Percentiles rank a stretch among this genome's conserved stretches.
Conservation (phyloP, 2,797 vertebrate species). For the Vireo griseus region DNA sequence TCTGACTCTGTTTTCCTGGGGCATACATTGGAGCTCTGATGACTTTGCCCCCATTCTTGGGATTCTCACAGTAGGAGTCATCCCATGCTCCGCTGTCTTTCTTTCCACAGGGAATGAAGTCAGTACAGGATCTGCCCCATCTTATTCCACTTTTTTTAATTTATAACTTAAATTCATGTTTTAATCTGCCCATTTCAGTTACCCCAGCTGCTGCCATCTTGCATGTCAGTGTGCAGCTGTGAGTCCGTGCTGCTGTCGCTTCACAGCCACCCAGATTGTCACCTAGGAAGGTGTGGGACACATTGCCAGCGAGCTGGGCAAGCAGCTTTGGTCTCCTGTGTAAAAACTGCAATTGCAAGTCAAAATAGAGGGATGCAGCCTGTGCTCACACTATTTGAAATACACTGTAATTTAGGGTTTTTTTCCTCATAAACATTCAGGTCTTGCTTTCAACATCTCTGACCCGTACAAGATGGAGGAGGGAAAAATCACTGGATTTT, state of each 20-base stretch:
- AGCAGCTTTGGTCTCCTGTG: neutral
- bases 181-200: neutral
- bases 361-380: neutral
- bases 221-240: neutral
- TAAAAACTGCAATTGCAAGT: neutral
- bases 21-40: neutral
- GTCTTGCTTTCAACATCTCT: neutral
- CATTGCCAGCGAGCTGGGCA: neutral
- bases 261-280: neutral
- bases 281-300: neutral
- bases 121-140: neutral
- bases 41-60: slow-evolving; percentile 26
- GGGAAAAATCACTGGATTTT: neutral
- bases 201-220: neutral
- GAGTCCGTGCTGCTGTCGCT: neutral
- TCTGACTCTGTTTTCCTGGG: neutral
- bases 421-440: neutral
- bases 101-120: neutral
- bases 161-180: neutral
- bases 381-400: neutral
- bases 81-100: neutral
- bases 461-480: neutral
- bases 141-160: neutral
- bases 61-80: slow-evolving; percentile 17
- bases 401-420: accelerated